Conservation (phyloP, 2,888 invertebrate genomes). For the Brachypterus glaber region DNA sequence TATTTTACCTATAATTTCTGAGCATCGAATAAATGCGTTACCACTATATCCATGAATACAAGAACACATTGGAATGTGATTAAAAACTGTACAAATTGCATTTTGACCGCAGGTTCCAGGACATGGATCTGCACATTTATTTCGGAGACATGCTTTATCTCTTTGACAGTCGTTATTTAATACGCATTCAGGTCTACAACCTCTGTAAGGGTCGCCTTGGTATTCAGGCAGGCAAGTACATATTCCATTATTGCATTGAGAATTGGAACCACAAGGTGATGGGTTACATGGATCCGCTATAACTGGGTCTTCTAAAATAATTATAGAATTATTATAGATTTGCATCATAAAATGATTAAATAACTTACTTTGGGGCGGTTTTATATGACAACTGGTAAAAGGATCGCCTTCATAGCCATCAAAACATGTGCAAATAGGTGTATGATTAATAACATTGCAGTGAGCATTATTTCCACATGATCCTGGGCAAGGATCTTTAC, state of each 20-base stretch:
- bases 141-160: conserved; percentile 59
- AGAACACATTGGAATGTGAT: conserved; percentile 67
- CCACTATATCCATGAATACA: conserved; percentile 62
- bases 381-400: conserved; percentile 41
- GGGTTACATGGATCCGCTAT: conserved; percentile 39
- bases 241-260: conserved; percentile 56
- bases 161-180: conserved; percentile 61
- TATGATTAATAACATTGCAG: conserved; percentile 63
- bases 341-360: too few species aligned
- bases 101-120: conserved; percentile 62
- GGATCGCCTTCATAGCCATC: conserved; percentile 50
- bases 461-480: conserved; percentile 62
- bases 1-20: conserved; percentile 44
- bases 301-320: conserved; percentile 43
- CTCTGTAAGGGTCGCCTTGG: conserved; percentile 60
- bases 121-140: conserved; percentile 62
- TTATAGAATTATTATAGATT: conserved; percentile 59
- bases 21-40: conserved; percentile 60
- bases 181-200: conserved; percentile 63
- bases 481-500: conserved; percentile 59
- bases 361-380: conserved; percentile 23
- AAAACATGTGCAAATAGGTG: conserved; percentile 57
- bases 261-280: conserved; percentile 58
- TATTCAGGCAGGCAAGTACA: conserved; percentile 61
- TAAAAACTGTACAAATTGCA: conserved; percentile 62